Base-by-base conservation (phyloP, 2,888 invertebrate species). In the Boloria selene region DNA sequence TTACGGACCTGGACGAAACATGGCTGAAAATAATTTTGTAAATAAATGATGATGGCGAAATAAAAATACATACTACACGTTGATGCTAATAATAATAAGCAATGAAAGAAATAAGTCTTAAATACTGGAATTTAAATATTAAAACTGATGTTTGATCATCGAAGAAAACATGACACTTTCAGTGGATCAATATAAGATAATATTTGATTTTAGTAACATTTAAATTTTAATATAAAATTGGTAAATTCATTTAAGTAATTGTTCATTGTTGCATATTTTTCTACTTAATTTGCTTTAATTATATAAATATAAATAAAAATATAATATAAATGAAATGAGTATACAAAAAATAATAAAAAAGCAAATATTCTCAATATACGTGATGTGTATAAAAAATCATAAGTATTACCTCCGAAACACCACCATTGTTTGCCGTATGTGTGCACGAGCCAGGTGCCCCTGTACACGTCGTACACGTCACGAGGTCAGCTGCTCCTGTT, bases 1-100 rank as follows among this genome's bases (percentile, higher is more conserved):
- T 97, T 97, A 82, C 97, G 95, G 84, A 97, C 95, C 95, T 97
- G 96, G 83, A 95, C 96, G 93, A 95, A 95, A 93, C 95, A 95
- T 88, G 95, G 95, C 95, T 95, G 94, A 75, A 93, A 76, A 75
- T 87, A 87, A 87, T 82, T 87, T 82, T 77, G 84, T 79, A 83
- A 85, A 82, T 90, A 82, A 88, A 89, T 85, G 85, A 85, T 88
- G 88, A 82, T 76, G 72, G 80, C 79, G 79, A 78, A 80, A 67
- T 65, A 73, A 75, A 75, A 75, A 65, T 63, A 68, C 67, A 60
- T 16, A 64, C 63, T 53, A 55, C 51, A 42, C 52, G 54, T 56
- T 42, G 22, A 22, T 17, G 44, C 22, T 56, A 64, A 51, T 56
- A 55, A 62, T 16, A 47, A 54, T 22, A 62, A 54, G 54, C 44